Base-by-base conservation (phyloP, 2,888 invertebrate species). In the Dione juno region DNA sequence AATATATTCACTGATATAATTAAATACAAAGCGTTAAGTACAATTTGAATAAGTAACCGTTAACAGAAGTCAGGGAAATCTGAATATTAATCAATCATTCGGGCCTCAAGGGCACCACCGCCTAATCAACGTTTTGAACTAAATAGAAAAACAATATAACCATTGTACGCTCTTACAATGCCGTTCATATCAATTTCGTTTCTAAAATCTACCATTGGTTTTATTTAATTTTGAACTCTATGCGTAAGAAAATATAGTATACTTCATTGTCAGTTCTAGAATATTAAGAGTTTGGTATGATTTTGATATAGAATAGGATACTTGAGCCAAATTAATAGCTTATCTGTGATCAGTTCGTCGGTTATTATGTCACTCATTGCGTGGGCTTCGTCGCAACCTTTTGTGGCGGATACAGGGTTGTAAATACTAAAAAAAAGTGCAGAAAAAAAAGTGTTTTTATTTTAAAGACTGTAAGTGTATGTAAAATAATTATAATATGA, bases 281-380 rank as follows among this genome's bases (percentile, higher is more conserved):
- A 70, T 52, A 59, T 75, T 78, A 71, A 77, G 76, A 66, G 79
- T 80, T 77, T 76, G 67, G 81, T 79, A 80, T 85, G 82, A 81
- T 88, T 88, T 83, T 77, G 82, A 81, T 84, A 81, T 85, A 78
- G 79, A 86, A 85, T 84, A 79, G 83, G 87, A 89, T 89, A 89
- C 89, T 90, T 87, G 88, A 88, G 88, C 87, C 84, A 90, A 91
- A 92, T 92, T 90, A 91, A 89, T 90, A 86, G 87, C 87, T 89
- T 90, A 92, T 92, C 92, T 85, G 78, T 78, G 85, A 90, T 90
- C 90, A 82, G 84, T 83, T 82, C 84, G 86, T 81, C 79, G 84
- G 88, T 88, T 89, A 88, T 90, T 89, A 87, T 89, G 89, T 90
- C 92, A 90, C 86, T 89, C 86, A 87, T 84, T 87, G 87, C 85